Evolutionary conservation across 1,140 invertebrate species (phyloP).

Genomic region (Euwallacea similis): DNA sequence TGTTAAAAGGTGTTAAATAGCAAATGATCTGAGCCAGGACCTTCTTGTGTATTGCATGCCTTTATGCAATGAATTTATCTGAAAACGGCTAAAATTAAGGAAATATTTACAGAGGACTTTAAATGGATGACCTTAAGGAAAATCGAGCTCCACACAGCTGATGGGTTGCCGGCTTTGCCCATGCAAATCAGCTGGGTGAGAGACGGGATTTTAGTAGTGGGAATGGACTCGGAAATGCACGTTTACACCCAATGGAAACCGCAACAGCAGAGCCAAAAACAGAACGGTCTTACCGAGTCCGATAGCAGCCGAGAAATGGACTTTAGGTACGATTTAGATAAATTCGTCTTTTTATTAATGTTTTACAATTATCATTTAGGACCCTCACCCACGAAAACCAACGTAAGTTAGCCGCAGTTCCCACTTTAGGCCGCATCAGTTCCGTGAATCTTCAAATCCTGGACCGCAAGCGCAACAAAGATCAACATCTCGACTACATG

Average conservation of each 20-base stretch:
- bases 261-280: slow-evolving; percentile 55
- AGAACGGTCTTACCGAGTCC: slow-evolving; percentile 35
- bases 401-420: slow-evolving; percentile 75
- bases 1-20: too few relatives aligned
- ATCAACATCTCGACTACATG: slow-evolving; percentile 73
- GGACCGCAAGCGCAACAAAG: slow-evolving; percentile 68
- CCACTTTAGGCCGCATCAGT: slow-evolving; percentile 77
- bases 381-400: slow-evolving; percentile 72
- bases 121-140: slow-evolving; percentile 95
- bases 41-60: not conserved
- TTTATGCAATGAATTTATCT: not conserved
- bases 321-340: slow-evolving; percentile 53
- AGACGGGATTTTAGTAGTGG: slow-evolving; percentile 95
- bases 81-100: not conserved
- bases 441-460: slow-evolving; percentile 80
- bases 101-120: slow-evolving; percentile 68
- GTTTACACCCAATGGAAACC: slow-evolving; percentile 98
- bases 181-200: slow-evolving; percentile 99
- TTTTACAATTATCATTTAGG: slow-evolving; percentile 58
- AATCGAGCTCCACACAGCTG: slow-evolving; percentile 90
- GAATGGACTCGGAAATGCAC: slow-evolving; percentile 99
- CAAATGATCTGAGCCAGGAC: too few relatives aligned
- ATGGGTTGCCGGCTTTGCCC: slow-evolving; percentile 92
- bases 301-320: slow-evolving; percentile 63
- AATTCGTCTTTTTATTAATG: not conserved